Evolutionary conservation across 2,113 vertebrate species (phyloP), one percentile per base, ranked within the genome.

Genomic region (Tragulus kanchil): DNA sequence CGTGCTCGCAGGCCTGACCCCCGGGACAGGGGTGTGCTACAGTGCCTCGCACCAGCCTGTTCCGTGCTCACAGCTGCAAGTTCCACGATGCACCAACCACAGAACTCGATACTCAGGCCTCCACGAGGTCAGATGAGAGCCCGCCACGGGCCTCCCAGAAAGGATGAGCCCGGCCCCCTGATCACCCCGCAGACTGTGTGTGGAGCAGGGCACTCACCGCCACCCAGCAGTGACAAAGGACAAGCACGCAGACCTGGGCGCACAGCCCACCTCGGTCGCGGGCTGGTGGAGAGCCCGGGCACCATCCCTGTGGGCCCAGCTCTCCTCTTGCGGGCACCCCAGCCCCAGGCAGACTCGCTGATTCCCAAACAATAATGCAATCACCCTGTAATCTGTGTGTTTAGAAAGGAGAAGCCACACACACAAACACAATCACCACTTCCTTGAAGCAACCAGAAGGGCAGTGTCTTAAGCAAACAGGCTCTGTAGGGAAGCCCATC

Each of bases 361-460:
- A 56, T 92, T 94, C 90, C 88, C 85, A 95, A 81, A 85, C 15
- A 50, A 16, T 82, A 93, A 12, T 50, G 64, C n/a, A 71, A 73
- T 92, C 82, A 62, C 56, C 9, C 89, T 97, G 52, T 73, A 85
- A 96, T 75, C 82, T 79, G 3, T 31, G 50, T 84, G 69, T 71
- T 94, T 88, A 92, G 87, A 77, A 85, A 93, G 58, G 64, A 93
- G 54, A 94, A 94, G 65, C 31, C 58, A 61, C 85, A 95, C 42
- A 56, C n/a, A 31, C 54, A 71, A 65, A 84, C 58, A n/a, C 0
- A 11, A 69, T 82, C 93, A 36, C 25, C 42, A 67, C 88, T 91
- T 90, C 88, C 96, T 83, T 79, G 42, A 95, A 89, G 83, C 78
- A 16, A 45, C 67, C 65, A 89, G 26, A 86, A 56, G 1, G 7